Percentiles rank a stretch among this genome's conserved stretches.
These are phyloP conservation scores for Iselma pallidipennis DNA, from an alignment of 2,888 invertebrate genomes.

Conservation along the genomic window DNA sequence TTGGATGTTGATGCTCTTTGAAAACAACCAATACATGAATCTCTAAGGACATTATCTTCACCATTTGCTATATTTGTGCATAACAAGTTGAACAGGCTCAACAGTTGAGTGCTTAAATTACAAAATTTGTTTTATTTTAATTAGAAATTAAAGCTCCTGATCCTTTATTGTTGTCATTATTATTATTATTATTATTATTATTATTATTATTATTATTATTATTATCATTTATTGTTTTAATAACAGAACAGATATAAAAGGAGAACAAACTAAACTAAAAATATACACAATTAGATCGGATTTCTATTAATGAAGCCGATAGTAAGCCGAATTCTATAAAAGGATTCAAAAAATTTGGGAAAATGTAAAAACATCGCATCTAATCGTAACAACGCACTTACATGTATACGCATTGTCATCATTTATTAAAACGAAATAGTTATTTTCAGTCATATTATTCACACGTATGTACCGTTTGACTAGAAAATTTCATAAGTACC, in stretches of 20 bases:
- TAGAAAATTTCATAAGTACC: no score
- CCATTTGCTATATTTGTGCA: constrained; percentile 67
- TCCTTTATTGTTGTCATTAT: background rate
- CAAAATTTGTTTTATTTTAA: constrained; percentile 2
- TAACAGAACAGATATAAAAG: background rate
- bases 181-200: no score
- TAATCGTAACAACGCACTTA: no score
- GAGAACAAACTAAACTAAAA: background rate
- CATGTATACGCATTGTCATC: no score
- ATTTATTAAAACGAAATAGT: no score
- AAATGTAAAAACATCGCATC: background rate
- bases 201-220: no score
- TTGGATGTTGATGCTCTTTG: constrained; percentile 38
- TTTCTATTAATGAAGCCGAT: background rate
- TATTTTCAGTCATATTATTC: no score
- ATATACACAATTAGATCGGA: background rate
- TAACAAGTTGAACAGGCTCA: constrained; percentile 64
- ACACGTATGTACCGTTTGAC: no score
- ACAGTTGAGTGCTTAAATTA: constrained; percentile 51
- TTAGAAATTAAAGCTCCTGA: background rate
- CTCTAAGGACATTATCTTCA: constrained; percentile 60
- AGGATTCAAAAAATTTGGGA: background rate
- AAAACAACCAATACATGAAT: constrained; percentile 69
- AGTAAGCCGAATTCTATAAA: background rate
- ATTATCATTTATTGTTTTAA: background rate